Base-by-base conservation (phyloP, 2,888 invertebrate species). In the Nomada ferruginata region DNA sequence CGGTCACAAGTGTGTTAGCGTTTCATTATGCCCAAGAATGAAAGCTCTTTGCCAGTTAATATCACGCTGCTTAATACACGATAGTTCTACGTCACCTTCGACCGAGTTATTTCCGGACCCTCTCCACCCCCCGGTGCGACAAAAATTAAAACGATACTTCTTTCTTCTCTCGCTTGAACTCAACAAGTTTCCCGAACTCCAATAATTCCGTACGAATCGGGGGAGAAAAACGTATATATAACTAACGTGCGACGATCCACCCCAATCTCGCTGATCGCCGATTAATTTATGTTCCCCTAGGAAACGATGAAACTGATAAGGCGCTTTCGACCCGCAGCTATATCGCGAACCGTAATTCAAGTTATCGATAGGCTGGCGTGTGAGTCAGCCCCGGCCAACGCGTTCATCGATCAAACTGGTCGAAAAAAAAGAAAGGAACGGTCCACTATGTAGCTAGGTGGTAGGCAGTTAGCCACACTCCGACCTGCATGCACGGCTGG, bases 301-400 rank as follows among this genome's bases (percentile, higher is more conserved):
- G 71, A 85, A 85, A 63, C 84, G 81, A 86, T 81, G 81, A 66
- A 70, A 77, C 84, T 55, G 88, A 89, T 86, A 85, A 86, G 81
- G 81, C 73, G 70, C 72, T 83, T 83, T 76, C 75, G 63, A 26
- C 63, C 73, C 60, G 60, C 47, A 71, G 82, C 76, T 83, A 79
- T 84, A 88, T 82, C 87, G 66, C 72, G 68, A 53, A 59, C 69
- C 86, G 77, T 89, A 89, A 89, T 86, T 87, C 86, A 83, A 84
- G 71, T 66, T 77, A 82, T 79, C 79, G 79, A 81, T 78, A 59
- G 53, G 64, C 59, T 72, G 29, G 59, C 76, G 61, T 59, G 52
- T 18, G 47, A 70, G 69, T 73, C 73, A 64, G 61, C 23, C 76
- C 42, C 72, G 60, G 61, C 85, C 80, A 61, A 64, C 72, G 50